Evolutionary conservation across 2,888 invertebrate genomes (phyloP).

Genomic region (Andrena camellia): DNA sequence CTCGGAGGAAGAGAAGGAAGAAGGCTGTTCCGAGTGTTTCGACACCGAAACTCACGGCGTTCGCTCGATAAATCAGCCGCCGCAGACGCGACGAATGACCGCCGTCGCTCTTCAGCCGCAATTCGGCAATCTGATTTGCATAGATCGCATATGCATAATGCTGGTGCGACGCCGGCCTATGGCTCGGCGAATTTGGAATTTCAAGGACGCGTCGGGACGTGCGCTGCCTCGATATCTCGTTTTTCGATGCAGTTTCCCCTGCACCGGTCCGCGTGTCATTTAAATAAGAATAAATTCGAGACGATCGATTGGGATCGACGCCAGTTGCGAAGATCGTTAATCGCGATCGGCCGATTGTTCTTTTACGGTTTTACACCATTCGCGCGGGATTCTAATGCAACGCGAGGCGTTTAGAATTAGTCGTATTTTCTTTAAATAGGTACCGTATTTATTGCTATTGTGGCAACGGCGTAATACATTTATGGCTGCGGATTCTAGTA

Average conservation of each 20-base stretch:
- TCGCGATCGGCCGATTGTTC: constrained; percentile 25
- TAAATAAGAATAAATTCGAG: no score
- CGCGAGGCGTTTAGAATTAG: no score
- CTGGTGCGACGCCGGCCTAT: constrained; percentile 47
- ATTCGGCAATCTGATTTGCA: constrained; percentile 63
- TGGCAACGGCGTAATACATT: constrained; percentile 21
- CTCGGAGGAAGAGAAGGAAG: not conserved
- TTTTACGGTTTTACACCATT: no score
- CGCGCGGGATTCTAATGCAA: no score
- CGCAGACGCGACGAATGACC: constrained; percentile 16
- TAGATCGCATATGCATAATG: constrained; percentile 65
- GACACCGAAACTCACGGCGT: constrained; percentile 31
- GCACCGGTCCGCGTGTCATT: not conserved
- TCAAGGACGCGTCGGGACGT: constrained; percentile 70
- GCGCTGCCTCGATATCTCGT: constrained; percentile 58
- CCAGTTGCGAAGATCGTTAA: no score
- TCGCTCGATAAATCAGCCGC: not conserved
- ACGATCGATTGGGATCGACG: not conserved
- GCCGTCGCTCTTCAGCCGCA: constrained; percentile 30
- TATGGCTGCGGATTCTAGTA: constrained; percentile 1
- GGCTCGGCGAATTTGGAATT: constrained; percentile 71
- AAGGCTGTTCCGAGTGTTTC: not conserved
- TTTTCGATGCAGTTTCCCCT: constrained; percentile 33
- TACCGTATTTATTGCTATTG: constrained; percentile 24
- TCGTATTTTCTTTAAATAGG: no score